Evolutionary conservation across 2,888 invertebrate genomes (phyloP), one percentile per base, ranked within the genome.

Genomic region (Ypsolopha sequella): DNA sequence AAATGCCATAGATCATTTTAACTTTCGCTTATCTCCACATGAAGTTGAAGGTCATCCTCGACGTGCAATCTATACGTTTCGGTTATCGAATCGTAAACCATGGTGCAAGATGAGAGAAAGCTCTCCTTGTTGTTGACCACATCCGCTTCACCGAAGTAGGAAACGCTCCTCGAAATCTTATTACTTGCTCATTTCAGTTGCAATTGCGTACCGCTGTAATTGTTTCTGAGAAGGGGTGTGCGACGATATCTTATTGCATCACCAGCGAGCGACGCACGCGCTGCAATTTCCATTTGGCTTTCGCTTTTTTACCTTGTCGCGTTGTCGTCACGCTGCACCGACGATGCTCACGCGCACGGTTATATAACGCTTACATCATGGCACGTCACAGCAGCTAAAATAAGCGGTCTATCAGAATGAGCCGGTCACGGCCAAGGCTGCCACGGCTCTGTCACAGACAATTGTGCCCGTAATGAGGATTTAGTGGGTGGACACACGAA

Each of bases 371-470:
- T 85, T 81, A 85, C 82, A 80, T 80, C 80, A 80, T 72, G 73
- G 62, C 72, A 67, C 81, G 81, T 81, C 82, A 80, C 74, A 66
- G 67, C 48, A 68, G 69, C 82, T 82, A 82, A 84, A 85, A 82
- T 82, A 79, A 76, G 72, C 80, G 76, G 67, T 77, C 79, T 77
- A 77, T 78, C 75, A 34, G 46, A 46, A 46, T 68, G 66, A 52
- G 54, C 71, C 81, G 85, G 85, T 84, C 85, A 86, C 84, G 84
- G 85, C 84, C 85, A 86, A 86, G 85, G 85, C 81, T 84, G 76
- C 70, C 34, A 13, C 36, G 71, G 71, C 73, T 68, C 71, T 68
- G 70, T 72, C 71, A 72, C 65, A 71, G 73, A 70, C 81, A 81
- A 82, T 82, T 78, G 80, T 74, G 70, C 64, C 69, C 68, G 79